phyloP scores from a whole-genome alignment of 1,140 invertebrate genomes.

The Liolophura sinensis region DNA sequence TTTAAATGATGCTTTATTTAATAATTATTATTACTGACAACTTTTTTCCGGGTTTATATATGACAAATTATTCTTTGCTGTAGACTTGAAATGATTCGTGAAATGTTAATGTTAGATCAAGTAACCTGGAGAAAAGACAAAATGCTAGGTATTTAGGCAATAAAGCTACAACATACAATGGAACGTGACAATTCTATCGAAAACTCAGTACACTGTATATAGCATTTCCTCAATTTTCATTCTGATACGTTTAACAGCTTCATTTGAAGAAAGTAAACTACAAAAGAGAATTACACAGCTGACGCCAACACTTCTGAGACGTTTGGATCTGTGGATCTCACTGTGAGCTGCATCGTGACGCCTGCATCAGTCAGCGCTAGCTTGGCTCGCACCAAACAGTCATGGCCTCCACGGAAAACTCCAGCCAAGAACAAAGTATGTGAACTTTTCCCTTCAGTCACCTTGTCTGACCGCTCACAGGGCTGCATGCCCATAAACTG shows the following conservation, averaged over 20 bases:
- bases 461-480: conserved; percentile 82
- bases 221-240: not conserved
- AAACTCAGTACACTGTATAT: not conserved
- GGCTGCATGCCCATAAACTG: conserved; percentile 87
- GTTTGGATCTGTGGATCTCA: conserved; percentile 64
- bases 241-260: not conserved
- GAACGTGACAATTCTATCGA: not conserved
- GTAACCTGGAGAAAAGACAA: not conserved
- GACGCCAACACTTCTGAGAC: conserved; percentile 77
- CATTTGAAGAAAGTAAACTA: conserved; percentile 32
- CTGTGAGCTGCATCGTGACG: conserved; percentile 74
- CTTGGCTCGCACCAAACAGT: conserved; percentile 74
- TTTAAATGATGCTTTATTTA: too few species aligned
- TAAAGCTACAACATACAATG: not conserved
- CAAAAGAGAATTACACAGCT: conserved; percentile 32
- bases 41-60: too few species aligned
- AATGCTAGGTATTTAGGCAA: not conserved
- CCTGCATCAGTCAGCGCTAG: conserved; percentile 65
- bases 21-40: too few species aligned
- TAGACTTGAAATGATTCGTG: too few species aligned
- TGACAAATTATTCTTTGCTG: too few species aligned
- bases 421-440: conserved; percentile 83
- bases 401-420: conserved; percentile 84
- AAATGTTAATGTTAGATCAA: too few species aligned
- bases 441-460: conserved; percentile 77